Evolutionary conservation across 2,797 vertebrate genomes (phyloP), one percentile per base, ranked within the genome.

Genomic region (Semaprochilodus insignis): DNA sequence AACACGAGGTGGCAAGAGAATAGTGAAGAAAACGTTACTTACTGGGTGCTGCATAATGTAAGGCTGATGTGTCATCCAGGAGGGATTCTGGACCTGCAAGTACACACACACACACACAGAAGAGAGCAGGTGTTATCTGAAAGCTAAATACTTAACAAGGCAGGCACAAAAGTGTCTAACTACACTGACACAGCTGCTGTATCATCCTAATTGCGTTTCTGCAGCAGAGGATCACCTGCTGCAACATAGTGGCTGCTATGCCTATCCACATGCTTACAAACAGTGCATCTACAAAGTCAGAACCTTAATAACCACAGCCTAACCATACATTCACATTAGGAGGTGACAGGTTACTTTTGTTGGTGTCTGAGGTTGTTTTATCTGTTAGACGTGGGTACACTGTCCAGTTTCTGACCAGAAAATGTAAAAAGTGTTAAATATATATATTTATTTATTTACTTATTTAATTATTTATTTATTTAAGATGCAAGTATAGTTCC

Each of bases 1-100:
- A 36, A 31, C 13, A 34, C 31, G 17, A 14, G 5, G 36, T 17
- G 31, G 1, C 0, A 19, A 5, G 8, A 63, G 2, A 2, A n/a
- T 1, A 10, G 7, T 13, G 21, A 5, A 15, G 10, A 48, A 23
- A 23, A 0, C 1, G 27, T 88, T 65, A 91, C 97, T 98, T 96
- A 99, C 98, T 78, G 97, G 97, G 93, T 99, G 98, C 92, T 99
- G 98, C 95, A 99, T 98, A 93, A 99, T 97, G 81, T 99, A 99
- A 0, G 97, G 97, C 90, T 98, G 98, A 93, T 99, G 98, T 81
- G 96, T 97, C 96, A 99, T 96, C 98, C 98, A 99, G 87, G 98
- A 99, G 90, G 98, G 97, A 95, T 96, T 99, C 94, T 99, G 98
- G 90, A 99, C 96, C 97, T 99, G 85, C 2, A 90, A 89, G 15